phyloP scores from a whole-genome alignment of 2,797 vertebrate species.

The Adrianichthys oophorus region DNA sequence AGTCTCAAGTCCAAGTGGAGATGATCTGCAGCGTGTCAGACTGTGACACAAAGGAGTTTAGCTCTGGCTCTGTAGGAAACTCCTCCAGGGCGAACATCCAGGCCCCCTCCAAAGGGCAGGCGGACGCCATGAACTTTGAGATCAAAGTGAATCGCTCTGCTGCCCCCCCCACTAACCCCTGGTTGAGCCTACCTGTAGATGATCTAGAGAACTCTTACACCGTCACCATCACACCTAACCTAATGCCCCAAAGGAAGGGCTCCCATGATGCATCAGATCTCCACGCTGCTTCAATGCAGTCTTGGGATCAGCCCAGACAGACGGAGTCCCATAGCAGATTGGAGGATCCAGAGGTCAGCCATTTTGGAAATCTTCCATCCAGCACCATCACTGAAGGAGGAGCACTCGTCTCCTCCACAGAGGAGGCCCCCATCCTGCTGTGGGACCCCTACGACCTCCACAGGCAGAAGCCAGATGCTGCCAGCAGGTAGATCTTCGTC shows the following conservation, averaged over 20 bases:
- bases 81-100: conserved; percentile 57
- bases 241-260: conserved; percentile 20
- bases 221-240: conserved; percentile 65
- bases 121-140: conserved; percentile 68
- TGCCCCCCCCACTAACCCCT: conserved; percentile 69
- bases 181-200: conserved; percentile 77
- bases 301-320: conserved; percentile 37
- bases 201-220: conserved; percentile 75
- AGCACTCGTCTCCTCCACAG: conserved; percentile 39
- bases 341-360: conserved; percentile 49
- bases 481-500: conserved; percentile 44
- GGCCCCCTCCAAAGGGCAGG: conserved; percentile 59
- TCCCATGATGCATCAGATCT: background rate
- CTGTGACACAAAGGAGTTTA: conserved; percentile 30
- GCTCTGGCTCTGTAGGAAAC: conserved; percentile 31
- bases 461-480: conserved; percentile 50
- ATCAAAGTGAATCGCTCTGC: conserved; percentile 69
- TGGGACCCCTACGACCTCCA: conserved; percentile 79
- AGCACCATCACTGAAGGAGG: conserved; percentile 66
- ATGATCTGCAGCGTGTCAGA: conserved; percentile 37
- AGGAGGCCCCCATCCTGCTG: conserved; percentile 54
- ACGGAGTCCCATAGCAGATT: conserved; percentile 31
- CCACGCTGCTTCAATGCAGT: rapidly evolving
- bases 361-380: conserved; percentile 65
- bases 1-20: conserved; percentile 40